Conservation (phyloP, 2,888 invertebrate species). For the Apamea sordens region DNA sequence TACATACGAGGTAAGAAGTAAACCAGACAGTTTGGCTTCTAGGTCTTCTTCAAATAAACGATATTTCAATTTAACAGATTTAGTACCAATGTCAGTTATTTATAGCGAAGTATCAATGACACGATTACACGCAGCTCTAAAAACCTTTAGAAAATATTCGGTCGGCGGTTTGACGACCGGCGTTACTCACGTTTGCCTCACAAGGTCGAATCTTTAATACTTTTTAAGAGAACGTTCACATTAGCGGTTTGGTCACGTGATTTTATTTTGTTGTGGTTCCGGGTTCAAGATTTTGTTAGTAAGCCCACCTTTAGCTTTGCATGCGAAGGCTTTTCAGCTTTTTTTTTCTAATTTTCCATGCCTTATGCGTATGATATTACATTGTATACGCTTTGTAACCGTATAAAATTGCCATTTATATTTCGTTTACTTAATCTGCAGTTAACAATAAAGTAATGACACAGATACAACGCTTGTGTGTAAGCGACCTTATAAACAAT, state of each 20-base stretch:
- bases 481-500: conserved; percentile 48
- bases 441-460: conserved; percentile 31
- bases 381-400: conserved; percentile 17
- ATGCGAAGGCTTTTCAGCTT: neutral
- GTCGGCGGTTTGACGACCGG: conserved; percentile 67
- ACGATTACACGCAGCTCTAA: conserved; percentile 48
- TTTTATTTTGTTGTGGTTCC: conserved; percentile 36
- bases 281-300: neutral
- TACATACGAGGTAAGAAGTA: neutral
- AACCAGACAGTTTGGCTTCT: conserved; percentile 14
- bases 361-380: neutral
- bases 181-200: conserved; percentile 68
- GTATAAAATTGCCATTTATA: conserved; percentile 15
- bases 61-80: conserved; percentile 15
- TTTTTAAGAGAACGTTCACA: conserved; percentile 55
- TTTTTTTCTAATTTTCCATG: conserved; percentile 1
- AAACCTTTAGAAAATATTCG: conserved; percentile 62
- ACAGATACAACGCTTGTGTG: conserved; percentile 40
- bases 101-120: conserved; percentile 54
- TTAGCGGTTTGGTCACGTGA: conserved; percentile 37
- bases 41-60: neutral
- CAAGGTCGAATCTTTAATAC: conserved; percentile 69
- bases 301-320: neutral
- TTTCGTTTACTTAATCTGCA: conserved; percentile 23
- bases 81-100: conserved; percentile 54